phyloP scores from a whole-genome alignment of 1,140 invertebrate genomes.

The Calephelis nemesis region DNA sequence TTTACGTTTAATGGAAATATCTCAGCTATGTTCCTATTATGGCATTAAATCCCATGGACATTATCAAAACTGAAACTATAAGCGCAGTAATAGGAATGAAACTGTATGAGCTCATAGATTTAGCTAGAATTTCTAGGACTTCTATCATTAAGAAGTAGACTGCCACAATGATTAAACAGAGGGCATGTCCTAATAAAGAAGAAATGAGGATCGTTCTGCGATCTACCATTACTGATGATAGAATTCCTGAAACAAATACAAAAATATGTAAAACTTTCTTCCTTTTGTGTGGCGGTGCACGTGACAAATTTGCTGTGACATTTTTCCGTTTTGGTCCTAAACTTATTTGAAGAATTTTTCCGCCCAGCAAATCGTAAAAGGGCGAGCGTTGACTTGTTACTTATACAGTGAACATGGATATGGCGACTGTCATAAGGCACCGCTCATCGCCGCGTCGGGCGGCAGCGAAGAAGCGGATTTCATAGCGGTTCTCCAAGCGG shows the following conservation, averaged over 20 bases:
- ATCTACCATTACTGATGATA: slow-evolving; percentile 85
- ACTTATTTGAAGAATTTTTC: too few relatives aligned
- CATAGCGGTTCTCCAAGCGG: too few relatives aligned
- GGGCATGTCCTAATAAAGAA: slow-evolving; percentile 77
- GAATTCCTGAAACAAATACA: slow-evolving; percentile 72
- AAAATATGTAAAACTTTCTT: not conserved
- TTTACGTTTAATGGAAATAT: slow-evolving; percentile 82
- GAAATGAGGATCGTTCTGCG: slow-evolving; percentile 84
- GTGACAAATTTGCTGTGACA: too few relatives aligned
- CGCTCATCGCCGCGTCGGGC: too few relatives aligned
- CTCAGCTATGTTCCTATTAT: slow-evolving; percentile 80
- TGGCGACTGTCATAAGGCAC: too few relatives aligned
- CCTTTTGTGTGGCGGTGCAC: too few relatives aligned
- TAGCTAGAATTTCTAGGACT: slow-evolving; percentile 38
- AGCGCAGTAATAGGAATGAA: slow-evolving; percentile 80
- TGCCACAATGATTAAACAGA: slow-evolving; percentile 68
- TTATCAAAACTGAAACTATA: slow-evolving; percentile 76
- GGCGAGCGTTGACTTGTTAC: too few relatives aligned
- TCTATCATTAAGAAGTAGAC: slow-evolving; percentile 75
- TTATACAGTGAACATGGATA: too few relatives aligned
- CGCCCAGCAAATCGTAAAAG: too few relatives aligned
- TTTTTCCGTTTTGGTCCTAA: too few relatives aligned
- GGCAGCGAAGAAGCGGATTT: too few relatives aligned
- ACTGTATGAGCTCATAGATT: slow-evolving; percentile 49
- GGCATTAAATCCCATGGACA: slow-evolving; percentile 78